Evolutionary conservation across 2,888 invertebrate genomes (phyloP).

Genomic region (Epirrhoe alternata): DNA sequence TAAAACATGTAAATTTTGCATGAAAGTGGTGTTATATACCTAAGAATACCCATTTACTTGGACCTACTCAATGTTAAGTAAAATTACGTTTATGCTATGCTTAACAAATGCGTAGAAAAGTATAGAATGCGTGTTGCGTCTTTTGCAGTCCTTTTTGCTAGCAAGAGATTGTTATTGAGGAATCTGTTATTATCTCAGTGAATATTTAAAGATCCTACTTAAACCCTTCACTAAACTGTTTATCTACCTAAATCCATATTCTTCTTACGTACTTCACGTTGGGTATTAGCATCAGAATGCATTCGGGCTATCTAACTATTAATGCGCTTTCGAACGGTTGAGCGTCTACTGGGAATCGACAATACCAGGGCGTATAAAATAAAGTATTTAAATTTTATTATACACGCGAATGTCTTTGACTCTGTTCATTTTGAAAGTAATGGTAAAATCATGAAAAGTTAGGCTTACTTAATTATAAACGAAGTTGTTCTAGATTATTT

Average conservation of each 20-base stretch:
- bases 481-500: no score
- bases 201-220: no score
- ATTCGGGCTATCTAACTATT: conserved; percentile 36
- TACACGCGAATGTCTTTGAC: conserved; percentile 16
- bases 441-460: background rate
- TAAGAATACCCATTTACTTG: conserved; percentile 20
- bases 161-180: no score
- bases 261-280: conserved; percentile 12
- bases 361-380: conserved; percentile 55
- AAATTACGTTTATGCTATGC: conserved; percentile 5
- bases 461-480: no score
- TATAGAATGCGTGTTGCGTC: no score
- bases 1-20: conserved; percentile 41
- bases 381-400: conserved; percentile 33
- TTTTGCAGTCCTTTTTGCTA: no score
- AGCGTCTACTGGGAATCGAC: conserved; percentile 65
- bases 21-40: conserved; percentile 36
- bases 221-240: no score
- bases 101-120: background rate
- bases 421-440: conserved; percentile 13
- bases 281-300: conserved; percentile 41
- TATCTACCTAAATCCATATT: conserved; percentile 10
- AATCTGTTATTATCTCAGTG: no score
- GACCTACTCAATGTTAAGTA: conserved; percentile 17
- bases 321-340: conserved; percentile 68